Percentiles rank a stretch among this genome's conserved stretches.
phyloP scores from a whole-genome alignment of 2,888 invertebrate species.

The Andrena bicolor region DNA sequence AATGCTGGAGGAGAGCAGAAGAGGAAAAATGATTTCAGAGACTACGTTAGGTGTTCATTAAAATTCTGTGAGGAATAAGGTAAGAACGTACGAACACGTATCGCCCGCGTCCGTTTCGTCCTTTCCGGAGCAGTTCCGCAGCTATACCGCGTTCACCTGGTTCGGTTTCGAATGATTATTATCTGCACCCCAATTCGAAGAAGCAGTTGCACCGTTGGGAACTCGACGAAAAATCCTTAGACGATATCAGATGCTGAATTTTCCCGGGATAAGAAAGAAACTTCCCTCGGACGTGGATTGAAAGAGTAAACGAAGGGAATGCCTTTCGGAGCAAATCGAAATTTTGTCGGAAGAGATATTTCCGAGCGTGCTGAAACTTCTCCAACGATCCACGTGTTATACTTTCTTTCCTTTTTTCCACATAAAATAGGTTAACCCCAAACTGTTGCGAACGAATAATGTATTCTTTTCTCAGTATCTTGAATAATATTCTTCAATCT shows the following conservation, averaged over 20 bases:
- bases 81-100: background rate
- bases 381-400: background rate
- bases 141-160: conserved; percentile 4
- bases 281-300: conserved; percentile 38
- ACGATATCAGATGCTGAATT: conserved; percentile 51
- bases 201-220: conserved; percentile 10
- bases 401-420: background rate
- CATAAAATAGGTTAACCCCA: background rate
- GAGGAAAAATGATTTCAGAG: background rate
- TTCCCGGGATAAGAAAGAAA: conserved; percentile 42
- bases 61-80: background rate
- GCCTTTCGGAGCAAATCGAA: conserved; percentile 29
- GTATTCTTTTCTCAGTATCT: too few relatives aligned
- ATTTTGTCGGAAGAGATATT: conserved; percentile 18
- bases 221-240: conserved; percentile 2
- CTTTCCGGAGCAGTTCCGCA: background rate
- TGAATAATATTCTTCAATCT: too few relatives aligned
- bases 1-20: background rate
- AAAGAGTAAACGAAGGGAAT: conserved; percentile 34
- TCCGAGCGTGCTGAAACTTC: background rate
- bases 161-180: conserved; percentile 42
- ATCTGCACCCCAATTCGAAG: conserved; percentile 15
- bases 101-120: background rate
- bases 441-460: too few relatives aligned
- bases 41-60: background rate